Base-by-base conservation (phyloP, 2,888 invertebrate genomes). In the Synanthedon tipuliformis region DNA sequence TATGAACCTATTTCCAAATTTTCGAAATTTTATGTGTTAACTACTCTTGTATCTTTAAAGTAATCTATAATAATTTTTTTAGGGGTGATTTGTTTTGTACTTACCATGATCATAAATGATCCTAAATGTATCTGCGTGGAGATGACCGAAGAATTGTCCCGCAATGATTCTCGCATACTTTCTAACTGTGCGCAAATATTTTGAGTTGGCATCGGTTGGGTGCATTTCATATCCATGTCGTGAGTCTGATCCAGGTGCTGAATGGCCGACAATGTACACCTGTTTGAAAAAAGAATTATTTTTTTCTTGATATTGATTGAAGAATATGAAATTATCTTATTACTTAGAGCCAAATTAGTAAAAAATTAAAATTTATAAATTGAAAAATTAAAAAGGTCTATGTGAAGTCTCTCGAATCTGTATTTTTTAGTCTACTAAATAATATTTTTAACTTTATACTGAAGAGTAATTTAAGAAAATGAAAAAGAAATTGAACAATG, bases 71-170 rank as follows among this genome's bases (percentile, higher is more conserved):
- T 1, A 4, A 1, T 16, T 4, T 23, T 5, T 10, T 34, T 34
- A 34, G 34, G 34, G 1, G 34, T 34, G 10, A 34, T 34, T 34
- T 34, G 10, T 10, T 41, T 41, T 8, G 18, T 51, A 64, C 88
- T 81, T 81, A 95, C 95, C 94, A 71, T 86, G 81, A 71, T 92
- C 93, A 80, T 95, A 95, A 68, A 96, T 92, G 57, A 95, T 90
- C 48, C 96, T 89, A 79, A 97, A 97, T 0, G 95, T 94, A 74
- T 97, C 97, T 51, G 95, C 95, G 79, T 97, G 97, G 59, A 95
- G 89, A 73, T 97, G 96, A 4, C 96, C 97, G 70, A 95, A 97
- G 88, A 97, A 95, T 81, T 97, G 96, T 18, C 95, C 95, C 34
- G 93, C 92, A 63, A 97, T 96, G 65, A 95, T 93, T 66, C 91